A percentile compares a stretch with the other conserved stretches of the same genome.
phyloP scores from a whole-genome alignment of 2,888 invertebrate species.

The Dryomyza anilis region DNA sequence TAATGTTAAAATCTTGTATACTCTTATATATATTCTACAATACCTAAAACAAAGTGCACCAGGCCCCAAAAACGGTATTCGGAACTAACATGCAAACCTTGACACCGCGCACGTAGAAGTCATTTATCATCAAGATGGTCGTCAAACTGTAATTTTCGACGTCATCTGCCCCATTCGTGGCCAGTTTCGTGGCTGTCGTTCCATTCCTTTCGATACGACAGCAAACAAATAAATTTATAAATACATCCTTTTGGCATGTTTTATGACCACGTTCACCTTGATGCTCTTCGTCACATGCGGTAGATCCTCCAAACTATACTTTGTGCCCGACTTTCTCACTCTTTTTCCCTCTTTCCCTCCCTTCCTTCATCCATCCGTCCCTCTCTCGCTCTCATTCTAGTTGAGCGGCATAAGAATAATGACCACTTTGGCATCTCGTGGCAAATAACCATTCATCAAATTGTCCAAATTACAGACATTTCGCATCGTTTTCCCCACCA shows the following conservation, averaged over 20 bases:
- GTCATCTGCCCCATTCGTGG: no score
- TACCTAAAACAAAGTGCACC: no score
- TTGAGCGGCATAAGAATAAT: constrained; percentile 58
- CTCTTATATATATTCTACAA: no score
- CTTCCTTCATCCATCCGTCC: no score
- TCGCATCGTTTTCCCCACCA: constrained; percentile 56
- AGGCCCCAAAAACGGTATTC: neutral
- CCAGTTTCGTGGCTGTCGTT: neutral
- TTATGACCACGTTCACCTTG: constrained; percentile 30
- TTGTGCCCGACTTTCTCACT: neutral
- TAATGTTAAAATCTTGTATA: no score
- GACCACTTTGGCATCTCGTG: constrained; percentile 61
- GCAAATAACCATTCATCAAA: constrained; percentile 62
- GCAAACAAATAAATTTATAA: constrained; percentile 26
- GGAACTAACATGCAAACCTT: neutral
- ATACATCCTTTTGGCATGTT: constrained; percentile 26
- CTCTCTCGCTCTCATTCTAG: no score
- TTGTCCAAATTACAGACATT: constrained; percentile 62
- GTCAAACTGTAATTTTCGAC: neutral
- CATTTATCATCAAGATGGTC: constrained; percentile 16
- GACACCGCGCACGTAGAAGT: neutral
- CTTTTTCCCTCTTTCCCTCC: neutral
- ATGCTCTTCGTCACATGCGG: constrained; percentile 19
- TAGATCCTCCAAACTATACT: no score
- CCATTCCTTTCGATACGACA: neutral